Percentiles rank a stretch among this genome's conserved stretches.
Conservation (phyloP, 2,113 vertebrate species). For the Hippocampus zosterae region DNA sequence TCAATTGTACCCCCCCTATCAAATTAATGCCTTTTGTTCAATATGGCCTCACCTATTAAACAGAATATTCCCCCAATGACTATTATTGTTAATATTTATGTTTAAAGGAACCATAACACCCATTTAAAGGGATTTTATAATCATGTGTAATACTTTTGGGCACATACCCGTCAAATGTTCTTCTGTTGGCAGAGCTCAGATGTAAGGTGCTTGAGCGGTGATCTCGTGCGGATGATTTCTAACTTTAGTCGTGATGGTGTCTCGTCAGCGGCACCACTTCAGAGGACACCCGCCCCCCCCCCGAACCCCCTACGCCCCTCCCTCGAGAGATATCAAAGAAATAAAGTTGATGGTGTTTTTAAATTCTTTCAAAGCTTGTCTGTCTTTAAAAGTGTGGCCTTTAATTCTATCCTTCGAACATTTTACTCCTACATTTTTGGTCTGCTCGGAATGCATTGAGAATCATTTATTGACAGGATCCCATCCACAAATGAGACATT, state of each 20-base stretch:
- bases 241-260: background rate
- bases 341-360: background rate
- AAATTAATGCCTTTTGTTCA: background rate
- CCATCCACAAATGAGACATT: too few relatives aligned
- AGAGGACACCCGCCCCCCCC: too few relatives aligned
- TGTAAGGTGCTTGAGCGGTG: background rate
- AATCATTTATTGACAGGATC: too few relatives aligned
- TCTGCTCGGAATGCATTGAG: too few relatives aligned
- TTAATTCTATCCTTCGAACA: background rate
- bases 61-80: background rate
- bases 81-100: background rate
- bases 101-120: slow-evolving; percentile 41
- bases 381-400: background rate
- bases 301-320: too few relatives aligned
- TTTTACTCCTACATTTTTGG: too few relatives aligned
- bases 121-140: slow-evolving; percentile 68
- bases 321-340: background rate
- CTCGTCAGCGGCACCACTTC: background rate
- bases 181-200: background rate
- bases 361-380: background rate
- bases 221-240: background rate
- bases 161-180: background rate
- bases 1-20: background rate
- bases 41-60: background rate
- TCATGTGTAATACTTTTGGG: slow-evolving; percentile 18